A percentile compares a stretch with the other conserved stretches of the same genome.
Conservation (phyloP, 2,797 vertebrate species). For the Sparidentex hasta region DNA sequence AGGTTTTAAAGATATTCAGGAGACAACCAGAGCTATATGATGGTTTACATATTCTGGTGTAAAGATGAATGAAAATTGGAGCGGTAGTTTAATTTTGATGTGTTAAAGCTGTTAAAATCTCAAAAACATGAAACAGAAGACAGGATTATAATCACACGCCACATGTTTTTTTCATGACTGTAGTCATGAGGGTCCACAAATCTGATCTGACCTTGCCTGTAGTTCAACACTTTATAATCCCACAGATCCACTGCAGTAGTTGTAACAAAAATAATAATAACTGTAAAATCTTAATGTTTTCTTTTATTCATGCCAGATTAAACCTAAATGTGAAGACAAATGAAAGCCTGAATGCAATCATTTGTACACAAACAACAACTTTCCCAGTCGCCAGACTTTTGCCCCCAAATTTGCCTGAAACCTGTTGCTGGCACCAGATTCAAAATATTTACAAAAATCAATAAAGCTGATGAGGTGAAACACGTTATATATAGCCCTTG, state of each 20-base stretch:
- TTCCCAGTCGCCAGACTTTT: too few species aligned
- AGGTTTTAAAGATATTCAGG: conserved; percentile 15
- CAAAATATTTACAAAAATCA: too few species aligned
- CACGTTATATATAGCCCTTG: too few species aligned
- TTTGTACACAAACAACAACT: too few species aligned
- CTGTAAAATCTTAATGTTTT: too few species aligned
- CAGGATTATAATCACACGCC: neutral
- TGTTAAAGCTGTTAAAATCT: neutral
- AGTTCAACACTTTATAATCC: neutral
- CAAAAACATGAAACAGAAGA: neutral
- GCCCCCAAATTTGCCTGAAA: too few species aligned
- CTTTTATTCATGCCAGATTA: neutral
- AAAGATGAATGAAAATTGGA: neutral
- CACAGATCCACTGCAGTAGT: neutral
- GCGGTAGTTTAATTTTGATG: neutral
- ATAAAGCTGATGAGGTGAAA: too few species aligned
- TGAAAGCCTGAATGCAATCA: neutral
- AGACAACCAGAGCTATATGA: neutral
- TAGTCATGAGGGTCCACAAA: neutral
- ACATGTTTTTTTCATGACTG: neutral
- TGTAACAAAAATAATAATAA: neutral
- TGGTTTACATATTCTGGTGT: neutral
- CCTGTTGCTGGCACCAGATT: too few species aligned
- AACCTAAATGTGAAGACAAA: neutral
- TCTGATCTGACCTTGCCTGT: neutral